Base-by-base conservation (phyloP, 2,113 vertebrate species). In the Leucosticte australis region DNA sequence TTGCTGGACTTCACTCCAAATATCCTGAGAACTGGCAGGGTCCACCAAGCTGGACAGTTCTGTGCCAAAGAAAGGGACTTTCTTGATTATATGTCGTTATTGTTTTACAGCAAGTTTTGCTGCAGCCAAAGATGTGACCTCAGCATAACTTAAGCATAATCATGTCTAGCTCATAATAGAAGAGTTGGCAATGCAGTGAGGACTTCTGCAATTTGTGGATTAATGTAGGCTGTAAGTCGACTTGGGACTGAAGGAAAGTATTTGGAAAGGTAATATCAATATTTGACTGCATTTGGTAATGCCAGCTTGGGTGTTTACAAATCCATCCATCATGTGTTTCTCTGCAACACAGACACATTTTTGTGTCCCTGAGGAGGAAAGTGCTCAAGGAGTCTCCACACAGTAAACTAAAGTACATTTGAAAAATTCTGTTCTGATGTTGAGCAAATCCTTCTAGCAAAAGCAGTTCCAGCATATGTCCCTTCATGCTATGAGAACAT, bases 371-470 rank as follows among this genome's bases (percentile, higher is more conserved):
- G 33, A 94, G 68, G 59, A 78, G 65, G 52, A 55, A 42, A 89
- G 50, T 75, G 62, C 42, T 86, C 31, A 17, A 91, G 59, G 59
- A 79, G 35, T 64, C 82, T 94, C 77, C 3, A 9, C 44, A 60
- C 21, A 75, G 47, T 63, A 50, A 42, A 96, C 41, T 35, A 92
- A 97, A 97, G 62, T 44, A 64, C 28, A 93, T 93, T 95, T 95
- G 57, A 94, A 87, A 91, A 92, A 96, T 87, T 93, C 63, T 88
- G 52, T 83, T 92, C 78, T 91, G 44, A 87, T 83, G 64, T 78
- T 95, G 52, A 73, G 94, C 83, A 94, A 96, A 95, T 85, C 80
- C 94, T 91, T 67, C 83, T 81, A 80, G n/a, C 59, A 94, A 71
- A 97, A 95, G 31, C 30, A 94, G 42, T 95, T 94, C 89, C 68